Evolutionary conservation across 2,888 invertebrate genomes (phyloP), one percentile per base, ranked within the genome.

Genomic region (Parnassius apollo): DNA sequence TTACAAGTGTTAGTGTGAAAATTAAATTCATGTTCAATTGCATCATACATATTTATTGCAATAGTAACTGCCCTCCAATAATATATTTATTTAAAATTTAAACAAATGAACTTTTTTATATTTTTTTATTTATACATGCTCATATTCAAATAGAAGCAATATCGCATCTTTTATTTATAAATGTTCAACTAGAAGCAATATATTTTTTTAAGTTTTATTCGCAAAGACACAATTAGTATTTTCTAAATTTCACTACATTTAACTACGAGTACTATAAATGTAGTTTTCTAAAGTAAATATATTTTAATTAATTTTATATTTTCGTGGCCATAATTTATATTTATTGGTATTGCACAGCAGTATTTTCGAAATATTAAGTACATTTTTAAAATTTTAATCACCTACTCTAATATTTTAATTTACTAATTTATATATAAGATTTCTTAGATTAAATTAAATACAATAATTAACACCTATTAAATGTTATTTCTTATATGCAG

Each of bases 341-440:
- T 71, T 89, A 89, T 89, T 89, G 89, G 79, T 76, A 77, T 68
- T 73, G 85, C 89, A 89, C 89, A 89, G 89, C 88, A 89, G 89
- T 85, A 69, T 71, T 35, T 35, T 35, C 35, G 7, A 35, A 42
- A 52, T 59, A 35, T 57, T 56, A 57, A 57, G 53, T 53, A 50
- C 11, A 44, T 44, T 56, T 57, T 55, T 56, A 52, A 52, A 22
- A 42, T 45, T 61, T 50, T 53, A 25, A 55, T 25, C 12, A 9
- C 42, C 42, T 60, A 60, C 22, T 55, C 54, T 60, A 60, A 61
- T 25, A 22, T 18, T 59, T 35, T 42, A 18, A 35, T 46, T 55
- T 58, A 9, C 49, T 60, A 42, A 54, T 7, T 61, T 52, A 57
- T 52, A 56, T 50, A 55, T 44, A 42, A 42, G 3, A 44, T 44